Evolutionary conservation across 2,888 invertebrate genomes (phyloP), one percentile per base, ranked within the genome.

Genomic region (Cheilosia vulpina): DNA sequence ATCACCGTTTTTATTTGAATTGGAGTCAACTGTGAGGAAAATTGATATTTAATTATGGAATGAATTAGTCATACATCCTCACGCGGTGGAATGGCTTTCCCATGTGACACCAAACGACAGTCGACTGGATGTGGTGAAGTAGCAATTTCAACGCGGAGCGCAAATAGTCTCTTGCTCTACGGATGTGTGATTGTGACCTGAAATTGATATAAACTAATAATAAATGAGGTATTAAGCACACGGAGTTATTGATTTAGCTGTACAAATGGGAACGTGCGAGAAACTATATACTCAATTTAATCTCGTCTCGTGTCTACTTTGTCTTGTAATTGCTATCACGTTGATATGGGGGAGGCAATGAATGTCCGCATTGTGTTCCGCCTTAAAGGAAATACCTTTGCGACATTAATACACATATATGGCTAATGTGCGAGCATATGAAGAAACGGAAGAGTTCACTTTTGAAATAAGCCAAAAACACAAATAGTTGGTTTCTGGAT

Each of bases 11-110:
- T 73, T n/a, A 15, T 55, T 73, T 55, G 19, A 63, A 21, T 73
- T 43, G 31, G 31, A 52, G 11, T 72, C 45, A 62, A 62, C 53
- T 76, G 76, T 41, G 71, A 63, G 72, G 71, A 57, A 73, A 83
- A 78, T 83, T 83, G 73, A 68, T 78, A 78, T 78, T 78, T 83
- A 78, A 78, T 68, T 65, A 78, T 63, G 72, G 24, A 81, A 76
- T 69, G 53, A 76, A 63, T 71, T 81, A 76, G 76, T 76, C 52
- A 76, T 81, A 47, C 57, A 69, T 50, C n/a, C 45, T 34, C 34
- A 34, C 69, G 19, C 43, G 15, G 6, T 24, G 43, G 15, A 21
- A 41, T 24, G 31, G 4, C 55, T 34, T 52, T 47, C 52, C 27
- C 27, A 9, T 62, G 7, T 43, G 21, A 62, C 11, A 15, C 19